A percentile compares a stretch with the other conserved stretches of the same genome.
phyloP scores from a whole-genome alignment of 1,140 invertebrate genomes.

The Stratiolaelaps scimitus region DNA sequence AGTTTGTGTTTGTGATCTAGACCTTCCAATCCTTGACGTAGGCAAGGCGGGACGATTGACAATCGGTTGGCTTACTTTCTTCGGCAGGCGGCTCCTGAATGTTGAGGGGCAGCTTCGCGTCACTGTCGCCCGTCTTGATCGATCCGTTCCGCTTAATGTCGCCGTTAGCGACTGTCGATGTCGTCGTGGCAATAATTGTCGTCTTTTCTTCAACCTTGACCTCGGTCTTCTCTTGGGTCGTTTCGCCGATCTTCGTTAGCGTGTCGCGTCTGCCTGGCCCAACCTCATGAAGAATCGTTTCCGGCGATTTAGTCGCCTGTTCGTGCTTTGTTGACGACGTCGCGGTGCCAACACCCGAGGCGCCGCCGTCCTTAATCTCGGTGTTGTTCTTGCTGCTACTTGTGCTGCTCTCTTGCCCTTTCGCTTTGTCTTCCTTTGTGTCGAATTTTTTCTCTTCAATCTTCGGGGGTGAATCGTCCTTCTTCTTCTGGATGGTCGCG shows the following conservation, averaged over 20 bases:
- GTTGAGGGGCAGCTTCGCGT: constrained; percentile 3
- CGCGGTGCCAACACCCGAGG: background rate
- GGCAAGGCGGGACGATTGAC: background rate
- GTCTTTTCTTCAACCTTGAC: constrained; percentile 20
- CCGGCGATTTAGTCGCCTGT: background rate
- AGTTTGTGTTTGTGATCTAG: background rate
- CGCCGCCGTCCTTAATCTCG: no score
- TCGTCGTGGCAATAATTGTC: constrained; percentile 1
- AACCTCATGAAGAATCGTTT: background rate
- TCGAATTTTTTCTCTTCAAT: constrained; percentile 11
- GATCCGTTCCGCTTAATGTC: background rate
- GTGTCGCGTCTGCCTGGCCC: background rate
- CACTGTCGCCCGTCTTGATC: background rate
- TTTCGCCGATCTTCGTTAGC: constrained; percentile 5
- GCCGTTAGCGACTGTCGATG: background rate
- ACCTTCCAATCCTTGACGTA: constrained; percentile 15
- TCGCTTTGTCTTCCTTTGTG: no score
- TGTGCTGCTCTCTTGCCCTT: no score
- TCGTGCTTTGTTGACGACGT: background rate
- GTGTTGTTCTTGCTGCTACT: no score
- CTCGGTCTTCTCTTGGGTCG: constrained; percentile 18
- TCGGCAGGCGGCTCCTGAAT: constrained; percentile 5
- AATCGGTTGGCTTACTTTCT: constrained; percentile 23
- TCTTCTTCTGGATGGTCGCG: constrained; percentile 19
- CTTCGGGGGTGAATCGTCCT: background rate